phyloP scores from a whole-genome alignment of 2,888 invertebrate genomes.

The Andricus quercusramuli region DNA sequence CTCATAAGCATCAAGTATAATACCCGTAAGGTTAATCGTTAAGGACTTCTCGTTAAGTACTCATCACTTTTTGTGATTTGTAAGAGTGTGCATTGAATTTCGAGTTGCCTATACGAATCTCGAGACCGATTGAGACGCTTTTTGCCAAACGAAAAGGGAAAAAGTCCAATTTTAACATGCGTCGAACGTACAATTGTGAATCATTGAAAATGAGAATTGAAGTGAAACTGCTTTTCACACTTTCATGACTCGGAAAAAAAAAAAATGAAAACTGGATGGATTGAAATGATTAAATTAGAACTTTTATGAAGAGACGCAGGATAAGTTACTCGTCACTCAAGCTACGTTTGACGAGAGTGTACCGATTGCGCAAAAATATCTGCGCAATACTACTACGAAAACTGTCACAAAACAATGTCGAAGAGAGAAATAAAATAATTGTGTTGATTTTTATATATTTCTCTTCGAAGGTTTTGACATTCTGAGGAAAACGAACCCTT shows the following conservation, averaged over 20 bases:
- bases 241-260: no score
- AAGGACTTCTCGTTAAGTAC: constrained; percentile 69
- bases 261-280: not conserved
- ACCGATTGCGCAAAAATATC: not conserved
- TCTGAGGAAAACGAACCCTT: not conserved
- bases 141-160: constrained; percentile 59
- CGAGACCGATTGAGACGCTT: constrained; percentile 59
- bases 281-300: not conserved
- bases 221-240: not conserved
- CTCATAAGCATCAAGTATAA: constrained; percentile 74
- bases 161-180: constrained; percentile 64
- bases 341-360: constrained; percentile 25
- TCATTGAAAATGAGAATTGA: not conserved
- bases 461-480: constrained; percentile 1
- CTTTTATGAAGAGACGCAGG: not conserved
- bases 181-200: not conserved
- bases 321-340: constrained; percentile 33
- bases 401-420: constrained; percentile 12
- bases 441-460: not conserved
- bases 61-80: constrained; percentile 60
- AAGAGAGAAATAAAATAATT: not conserved
- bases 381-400: not conserved
- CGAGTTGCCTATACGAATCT: constrained; percentile 61
- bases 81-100: constrained; percentile 67
- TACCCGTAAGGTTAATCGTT: constrained; percentile 70